These are phyloP conservation scores for Caracal caracal DNA, from an alignment of 2,113 vertebrate species.

Conservation along the genomic window DNA sequence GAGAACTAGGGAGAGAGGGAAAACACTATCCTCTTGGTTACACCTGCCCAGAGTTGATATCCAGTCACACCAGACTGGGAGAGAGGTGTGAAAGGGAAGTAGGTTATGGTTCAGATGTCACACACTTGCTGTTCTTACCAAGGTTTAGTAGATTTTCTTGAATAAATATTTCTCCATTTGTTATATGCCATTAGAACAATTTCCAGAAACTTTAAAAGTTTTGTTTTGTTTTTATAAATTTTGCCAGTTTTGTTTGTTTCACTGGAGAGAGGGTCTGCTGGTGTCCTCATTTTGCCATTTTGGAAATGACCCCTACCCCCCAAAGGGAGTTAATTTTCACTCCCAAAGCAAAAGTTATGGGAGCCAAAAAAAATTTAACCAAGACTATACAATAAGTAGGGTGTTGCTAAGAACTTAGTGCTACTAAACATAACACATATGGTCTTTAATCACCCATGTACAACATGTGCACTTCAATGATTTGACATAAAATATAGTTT, in stretches of 20 bases:
- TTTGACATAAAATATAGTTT: background rate
- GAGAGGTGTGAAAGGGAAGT: background rate
- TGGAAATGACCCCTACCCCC: background rate
- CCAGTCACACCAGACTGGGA: background rate
- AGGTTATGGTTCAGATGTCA: background rate
- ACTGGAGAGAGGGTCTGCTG: background rate
- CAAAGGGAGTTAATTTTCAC: slow-evolving; percentile 6
- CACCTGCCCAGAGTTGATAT: background rate
- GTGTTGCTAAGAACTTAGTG: background rate
- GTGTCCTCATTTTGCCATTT: background rate
- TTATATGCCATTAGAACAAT: background rate
- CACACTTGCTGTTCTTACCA: background rate
- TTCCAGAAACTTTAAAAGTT: background rate
- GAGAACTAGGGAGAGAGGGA: background rate
- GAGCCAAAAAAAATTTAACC: background rate
- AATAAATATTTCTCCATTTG: background rate
- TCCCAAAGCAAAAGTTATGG: slow-evolving; percentile 25
- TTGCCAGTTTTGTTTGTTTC: background rate
- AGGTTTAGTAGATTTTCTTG: background rate
- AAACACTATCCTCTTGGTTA: background rate
- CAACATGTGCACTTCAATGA: background rate
- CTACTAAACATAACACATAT: background rate
- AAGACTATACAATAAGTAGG: background rate
- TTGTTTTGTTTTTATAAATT: background rate
- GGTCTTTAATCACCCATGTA: background rate